phyloP scores from a whole-genome alignment of 2,888 invertebrate species.

The Copidosoma aretas region DNA sequence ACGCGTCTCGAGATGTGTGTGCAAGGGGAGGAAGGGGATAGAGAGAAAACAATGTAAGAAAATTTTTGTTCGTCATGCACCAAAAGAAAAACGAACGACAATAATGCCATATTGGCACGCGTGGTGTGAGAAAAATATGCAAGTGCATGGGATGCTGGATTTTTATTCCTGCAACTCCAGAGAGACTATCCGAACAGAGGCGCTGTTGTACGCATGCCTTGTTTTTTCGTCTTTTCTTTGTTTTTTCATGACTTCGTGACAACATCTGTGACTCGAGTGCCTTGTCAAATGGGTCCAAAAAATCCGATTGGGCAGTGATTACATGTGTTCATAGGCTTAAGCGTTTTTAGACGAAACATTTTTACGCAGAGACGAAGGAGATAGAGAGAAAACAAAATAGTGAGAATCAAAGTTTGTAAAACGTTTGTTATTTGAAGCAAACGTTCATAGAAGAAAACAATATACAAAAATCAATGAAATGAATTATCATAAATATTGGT shows the following conservation, averaged over 20 bases:
- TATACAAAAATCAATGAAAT: background rate
- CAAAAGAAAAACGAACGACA: background rate
- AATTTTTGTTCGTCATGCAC: too few species aligned
- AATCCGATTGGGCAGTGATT: constrained; percentile 63
- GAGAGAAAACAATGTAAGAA: background rate
- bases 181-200: background rate
- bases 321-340: constrained; percentile 64
- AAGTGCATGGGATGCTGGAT: too few species aligned
- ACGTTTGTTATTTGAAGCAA: background rate
- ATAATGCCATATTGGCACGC: background rate
- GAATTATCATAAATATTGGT: constrained; percentile 18
- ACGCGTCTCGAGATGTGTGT: background rate
- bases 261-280: constrained; percentile 49
- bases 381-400: constrained; percentile 10
- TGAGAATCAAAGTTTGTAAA: background rate
- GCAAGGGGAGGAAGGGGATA: background rate
- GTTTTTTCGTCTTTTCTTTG: constrained; percentile 29
- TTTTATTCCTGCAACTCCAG: too few species aligned
- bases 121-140: too few species aligned
- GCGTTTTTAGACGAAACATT: constrained; percentile 50
- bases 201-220: background rate
- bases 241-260: constrained; percentile 18
- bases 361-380: constrained; percentile 16
- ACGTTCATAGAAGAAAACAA: background rate
- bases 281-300: constrained; percentile 60